phyloP scores from a whole-genome alignment of 1,140 invertebrate species.

The Listronotus oregonensis region DNA sequence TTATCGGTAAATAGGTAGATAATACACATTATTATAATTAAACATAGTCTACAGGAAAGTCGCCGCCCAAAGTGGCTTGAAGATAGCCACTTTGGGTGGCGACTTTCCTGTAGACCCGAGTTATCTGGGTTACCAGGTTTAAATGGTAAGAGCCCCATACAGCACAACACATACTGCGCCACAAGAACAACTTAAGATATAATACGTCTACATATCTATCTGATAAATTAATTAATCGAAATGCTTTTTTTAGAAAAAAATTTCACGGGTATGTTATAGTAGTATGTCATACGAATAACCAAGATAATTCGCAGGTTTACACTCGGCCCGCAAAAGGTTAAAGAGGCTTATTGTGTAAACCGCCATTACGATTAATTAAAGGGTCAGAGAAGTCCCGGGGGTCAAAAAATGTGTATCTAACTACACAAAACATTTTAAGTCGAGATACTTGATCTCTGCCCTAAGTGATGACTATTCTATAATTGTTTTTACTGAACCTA shows the following conservation, averaged over 20 bases:
- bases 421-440: slow-evolving; percentile 15
- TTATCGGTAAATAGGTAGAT: too few species aligned
- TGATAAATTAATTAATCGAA: neutral
- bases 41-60: too few species aligned
- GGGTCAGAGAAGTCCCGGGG: slow-evolving; percentile 29
- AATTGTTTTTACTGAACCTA: slow-evolving; percentile 22
- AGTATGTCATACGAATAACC: neutral
- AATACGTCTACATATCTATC: too few species aligned
- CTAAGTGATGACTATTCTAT: slow-evolving; percentile 24
- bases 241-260: neutral
- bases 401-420: slow-evolving; percentile 33
- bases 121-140: too few species aligned
- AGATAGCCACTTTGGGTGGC: too few species aligned
- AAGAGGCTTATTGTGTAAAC: slow-evolving; percentile 23
- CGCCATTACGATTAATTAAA: slow-evolving; percentile 24
- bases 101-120: too few species aligned
- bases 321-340: slow-evolving; percentile 9
- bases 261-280: too few species aligned
- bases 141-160: too few species aligned
- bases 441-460: slow-evolving; percentile 26
- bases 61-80: too few species aligned
- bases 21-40: too few species aligned
- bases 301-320: slow-evolving; percentile 18
- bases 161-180: too few species aligned
- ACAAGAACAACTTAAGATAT: too few species aligned